Percentiles rank a stretch among this genome's conserved stretches.
phyloP scores from a whole-genome alignment of 2,888 invertebrate genomes.

The Chloroclystis v-ata region DNA sequence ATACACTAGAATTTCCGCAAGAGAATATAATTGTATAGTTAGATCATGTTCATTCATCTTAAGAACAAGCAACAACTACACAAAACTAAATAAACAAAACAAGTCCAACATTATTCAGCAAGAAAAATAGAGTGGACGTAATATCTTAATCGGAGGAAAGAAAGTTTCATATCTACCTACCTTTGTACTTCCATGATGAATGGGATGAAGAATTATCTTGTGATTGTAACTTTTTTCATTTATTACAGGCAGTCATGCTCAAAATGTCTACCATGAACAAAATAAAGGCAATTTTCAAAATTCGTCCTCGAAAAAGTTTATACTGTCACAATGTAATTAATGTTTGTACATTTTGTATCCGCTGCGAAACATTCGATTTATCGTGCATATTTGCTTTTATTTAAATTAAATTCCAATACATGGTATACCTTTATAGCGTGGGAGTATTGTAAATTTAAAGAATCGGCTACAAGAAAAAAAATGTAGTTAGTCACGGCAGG shows the following conservation, averaged over 20 bases:
- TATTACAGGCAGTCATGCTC: constrained; percentile 64
- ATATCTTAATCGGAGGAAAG: constrained; percentile 10
- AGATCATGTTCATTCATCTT: not conserved
- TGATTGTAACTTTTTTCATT: constrained; percentile 76
- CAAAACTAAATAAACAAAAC: constrained; percentile 3
- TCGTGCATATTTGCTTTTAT: constrained; percentile 14
- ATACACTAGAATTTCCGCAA: not conserved
- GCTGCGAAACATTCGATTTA: constrained; percentile 59
- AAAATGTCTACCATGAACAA: constrained; percentile 66
- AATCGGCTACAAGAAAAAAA: constrained; percentile 47
- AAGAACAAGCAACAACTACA: constrained; percentile 2
- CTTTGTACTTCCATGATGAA: constrained; percentile 57
- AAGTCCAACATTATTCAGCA: constrained; percentile 4
- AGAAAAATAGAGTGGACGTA: constrained; percentile 10
- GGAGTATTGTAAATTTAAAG: constrained; percentile 35
- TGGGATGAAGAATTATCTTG: constrained; percentile 77
- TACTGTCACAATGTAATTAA: constrained; percentile 75
- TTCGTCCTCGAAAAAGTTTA: constrained; percentile 68
- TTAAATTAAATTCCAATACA: too few relatives aligned
- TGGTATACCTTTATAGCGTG: too few relatives aligned
- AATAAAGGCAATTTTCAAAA: constrained; percentile 73
- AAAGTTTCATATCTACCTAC: constrained; percentile 13
- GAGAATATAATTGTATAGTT: not conserved
- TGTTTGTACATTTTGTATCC: constrained; percentile 74
- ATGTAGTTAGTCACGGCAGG: constrained; percentile 49